Base-by-base conservation (phyloP, 2,888 invertebrate species). In the Peribatodes rhomboidaria region DNA sequence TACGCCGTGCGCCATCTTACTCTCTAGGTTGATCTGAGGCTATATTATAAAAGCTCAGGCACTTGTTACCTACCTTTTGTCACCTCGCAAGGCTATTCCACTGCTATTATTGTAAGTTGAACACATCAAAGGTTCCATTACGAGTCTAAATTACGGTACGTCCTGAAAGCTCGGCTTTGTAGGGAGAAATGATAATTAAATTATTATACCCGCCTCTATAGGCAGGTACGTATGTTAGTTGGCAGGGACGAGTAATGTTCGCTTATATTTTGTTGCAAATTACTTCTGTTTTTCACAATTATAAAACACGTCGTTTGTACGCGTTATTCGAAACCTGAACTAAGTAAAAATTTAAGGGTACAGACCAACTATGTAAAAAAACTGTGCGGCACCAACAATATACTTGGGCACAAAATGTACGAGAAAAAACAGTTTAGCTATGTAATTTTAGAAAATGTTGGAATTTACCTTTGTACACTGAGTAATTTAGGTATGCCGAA, bases 101-200 rank as follows among this genome's bases (percentile, higher is more conserved):
- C 55, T 61, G 22, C 59, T 49, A 50, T 64, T 61, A 67, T 59
- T 60, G 64, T 64, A 64, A 63, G 41, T 61, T 59, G 59, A 69
- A 64, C 55, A 67, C 67, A 65, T 71, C 67, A 69, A 67, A 71
- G 68, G 70, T 49, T 61, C 65, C 58, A 68, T 68, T 67, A 62
- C 41, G 56, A 37, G 33, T 42, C 14, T 10, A 62, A 70, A 68
- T 66, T 68, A 66, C 61, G 61, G 65, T 55, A 53, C 55, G 41
- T 56, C 53, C 44, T 49, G 39, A 44, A 35, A 44, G 61, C 53
- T 41, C 55, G 22, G 52, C 61, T 57, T 46, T 42, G 37, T 46
- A 53, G 64, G 44, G 35, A 57, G 59, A 65, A 60, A 55, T 55
- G 44, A 33, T 55, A 55, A 65, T 65, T 56, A 41, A 61, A 65